phyloP scores from a whole-genome alignment of 2,113 vertebrate genomes.

The Haliaeetus leucogaster region DNA sequence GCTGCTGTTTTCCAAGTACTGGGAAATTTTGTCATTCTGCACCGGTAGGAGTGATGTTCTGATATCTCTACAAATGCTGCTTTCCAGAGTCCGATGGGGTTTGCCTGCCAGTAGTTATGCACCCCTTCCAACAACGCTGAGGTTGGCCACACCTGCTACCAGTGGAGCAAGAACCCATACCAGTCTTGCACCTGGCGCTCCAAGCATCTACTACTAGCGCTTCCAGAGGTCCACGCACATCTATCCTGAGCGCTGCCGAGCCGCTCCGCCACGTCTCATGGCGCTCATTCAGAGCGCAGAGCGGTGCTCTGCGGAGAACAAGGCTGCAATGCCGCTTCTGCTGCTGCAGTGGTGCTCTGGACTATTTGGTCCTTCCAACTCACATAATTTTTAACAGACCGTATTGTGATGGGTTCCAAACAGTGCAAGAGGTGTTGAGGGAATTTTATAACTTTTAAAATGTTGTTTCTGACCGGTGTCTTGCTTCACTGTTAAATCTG shows the following conservation, averaged over 20 bases:
- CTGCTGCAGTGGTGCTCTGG: background rate
- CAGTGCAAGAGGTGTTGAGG: background rate
- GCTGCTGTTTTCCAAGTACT: background rate
- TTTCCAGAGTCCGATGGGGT: background rate
- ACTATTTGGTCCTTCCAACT: background rate
- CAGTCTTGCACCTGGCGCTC: background rate
- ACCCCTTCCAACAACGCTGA: background rate
- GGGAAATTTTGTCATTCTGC: background rate
- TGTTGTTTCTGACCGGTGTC: background rate
- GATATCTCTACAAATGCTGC: background rate
- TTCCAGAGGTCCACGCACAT: background rate
- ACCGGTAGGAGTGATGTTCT: background rate
- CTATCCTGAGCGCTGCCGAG: background rate
- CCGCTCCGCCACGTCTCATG: rapidly evolving
- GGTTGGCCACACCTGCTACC: background rate
- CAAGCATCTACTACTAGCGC: background rate
- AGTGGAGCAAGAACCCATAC: background rate
- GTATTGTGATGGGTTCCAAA: background rate
- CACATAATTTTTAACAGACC: rapidly evolving
- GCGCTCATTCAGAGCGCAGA: background rate
- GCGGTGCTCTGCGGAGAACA: background rate
- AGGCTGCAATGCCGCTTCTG: background rate
- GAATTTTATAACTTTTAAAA: background rate
- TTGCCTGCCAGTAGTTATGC: background rate
- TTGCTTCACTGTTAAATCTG: background rate